These are phyloP conservation scores for Dasyurus viverrinus DNA, from an alignment of 2,113 vertebrate species.

Conservation along the genomic window DNA sequence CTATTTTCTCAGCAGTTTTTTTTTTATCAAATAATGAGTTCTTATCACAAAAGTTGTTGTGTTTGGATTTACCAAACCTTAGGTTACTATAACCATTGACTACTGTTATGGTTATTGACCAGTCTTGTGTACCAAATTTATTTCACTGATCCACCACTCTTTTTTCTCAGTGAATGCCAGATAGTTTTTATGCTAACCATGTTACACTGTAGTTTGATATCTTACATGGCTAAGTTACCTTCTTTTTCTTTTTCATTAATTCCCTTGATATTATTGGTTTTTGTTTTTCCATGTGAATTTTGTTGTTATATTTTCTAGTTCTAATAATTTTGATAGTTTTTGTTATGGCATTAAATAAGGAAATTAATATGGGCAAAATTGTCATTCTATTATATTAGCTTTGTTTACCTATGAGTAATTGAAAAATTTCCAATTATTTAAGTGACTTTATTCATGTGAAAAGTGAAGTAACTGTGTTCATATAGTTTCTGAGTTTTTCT, in stretches of 20 bases:
- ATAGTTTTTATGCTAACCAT: not conserved
- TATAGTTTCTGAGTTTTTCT: no score
- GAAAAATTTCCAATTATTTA: not conserved
- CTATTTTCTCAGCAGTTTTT: not conserved
- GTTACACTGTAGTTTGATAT: not conserved
- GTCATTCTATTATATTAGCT: not conserved
- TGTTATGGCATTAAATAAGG: not conserved
- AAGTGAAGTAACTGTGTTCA: no score
- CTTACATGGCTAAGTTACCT: no score
- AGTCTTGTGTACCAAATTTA: not conserved
- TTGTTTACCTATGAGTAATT: not conserved
- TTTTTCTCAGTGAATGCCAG: not conserved
- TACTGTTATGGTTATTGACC: not conserved
- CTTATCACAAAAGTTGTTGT: not conserved
- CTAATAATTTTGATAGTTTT: not conserved
- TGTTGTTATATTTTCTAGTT: not conserved
- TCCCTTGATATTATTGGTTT: not conserved
- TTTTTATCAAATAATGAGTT: not conserved
- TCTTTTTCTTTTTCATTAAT: not conserved
- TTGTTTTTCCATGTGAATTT: not conserved
- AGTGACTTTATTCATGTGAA: not conserved
- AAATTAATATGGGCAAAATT: not conserved
- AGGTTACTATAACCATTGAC: not conserved
- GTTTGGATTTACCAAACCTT: not conserved
- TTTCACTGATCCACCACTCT: not conserved